Percentiles rank a stretch among this genome's conserved stretches.
phyloP scores from a whole-genome alignment of 2,113 vertebrate genomes.

The Albula goreensis region DNA sequence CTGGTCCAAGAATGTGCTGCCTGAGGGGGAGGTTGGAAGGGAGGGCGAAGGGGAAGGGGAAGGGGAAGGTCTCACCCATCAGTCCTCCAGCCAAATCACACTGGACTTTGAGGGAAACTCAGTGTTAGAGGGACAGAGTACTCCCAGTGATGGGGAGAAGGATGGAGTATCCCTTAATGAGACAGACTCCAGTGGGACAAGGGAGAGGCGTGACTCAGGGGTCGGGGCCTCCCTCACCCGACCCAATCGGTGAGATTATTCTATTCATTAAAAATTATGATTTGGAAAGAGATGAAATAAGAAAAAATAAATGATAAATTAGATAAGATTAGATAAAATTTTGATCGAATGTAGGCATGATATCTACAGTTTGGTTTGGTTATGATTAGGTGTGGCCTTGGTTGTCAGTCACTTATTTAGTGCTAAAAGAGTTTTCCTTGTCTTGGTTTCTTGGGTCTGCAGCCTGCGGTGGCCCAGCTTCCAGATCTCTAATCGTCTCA shows the following conservation, averaged over 20 bases:
- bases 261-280: no score
- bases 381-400: no score
- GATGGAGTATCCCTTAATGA: slow-evolving; percentile 85
- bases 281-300: no score
- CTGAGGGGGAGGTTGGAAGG: slow-evolving; percentile 61
- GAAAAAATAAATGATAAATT: no score
- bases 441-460: slow-evolving; percentile 33
- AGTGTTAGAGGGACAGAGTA: slow-evolving; percentile 80
- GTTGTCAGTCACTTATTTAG: not conserved
- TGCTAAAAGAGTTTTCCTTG: not conserved
- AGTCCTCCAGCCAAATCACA: slow-evolving; percentile 77
- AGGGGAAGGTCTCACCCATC: slow-evolving; percentile 47
- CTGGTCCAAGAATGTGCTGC: slow-evolving; percentile 86
- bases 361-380: not conserved
- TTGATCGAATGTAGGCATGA: not conserved
- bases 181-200: slow-evolving; percentile 74
- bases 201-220: slow-evolving; percentile 92
- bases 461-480: slow-evolving; percentile 90
- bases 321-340: not conserved
- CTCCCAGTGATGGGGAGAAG: slow-evolving; percentile 81
- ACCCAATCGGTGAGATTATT: slow-evolving; percentile 80
- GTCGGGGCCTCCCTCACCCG: slow-evolving; percentile 92
- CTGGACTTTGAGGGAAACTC: slow-evolving; percentile 90
- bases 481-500: slow-evolving; percentile 86
- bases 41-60: slow-evolving; percentile 58